Percentiles rank a stretch among this genome's conserved stretches.
These are phyloP conservation scores for Drosophila merina DNA, from an alignment of 2,888 invertebrate species.

Conservation along the genomic window DNA sequence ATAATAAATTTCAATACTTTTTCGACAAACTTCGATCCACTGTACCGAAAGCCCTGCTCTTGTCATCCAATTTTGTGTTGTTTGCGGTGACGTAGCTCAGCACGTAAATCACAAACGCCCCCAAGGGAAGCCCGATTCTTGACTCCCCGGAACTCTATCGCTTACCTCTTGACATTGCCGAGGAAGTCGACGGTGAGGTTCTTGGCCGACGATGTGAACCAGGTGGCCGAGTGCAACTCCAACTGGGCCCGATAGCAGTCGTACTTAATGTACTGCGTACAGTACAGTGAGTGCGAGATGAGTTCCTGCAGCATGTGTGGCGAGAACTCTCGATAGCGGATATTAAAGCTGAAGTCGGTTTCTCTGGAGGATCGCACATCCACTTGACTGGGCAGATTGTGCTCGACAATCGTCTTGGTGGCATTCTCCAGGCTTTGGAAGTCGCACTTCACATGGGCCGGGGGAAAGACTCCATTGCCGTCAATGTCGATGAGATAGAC, in stretches of 20 bases:
- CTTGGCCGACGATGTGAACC: slow-evolving; percentile 92
- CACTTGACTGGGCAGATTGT: slow-evolving; percentile 95
- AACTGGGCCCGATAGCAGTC: slow-evolving; percentile 95
- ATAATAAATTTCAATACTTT: not conserved
- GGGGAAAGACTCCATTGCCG: slow-evolving; percentile 95
- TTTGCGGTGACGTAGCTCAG: slow-evolving; percentile 44
- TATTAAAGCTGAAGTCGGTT: slow-evolving; percentile 92
- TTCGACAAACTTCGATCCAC: slow-evolving; percentile 7
- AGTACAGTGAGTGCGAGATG: slow-evolving; percentile 94
- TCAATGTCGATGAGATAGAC: slow-evolving; percentile 97
- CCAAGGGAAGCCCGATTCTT: slow-evolving; percentile 30
- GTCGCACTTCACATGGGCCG: slow-evolving; percentile 95
- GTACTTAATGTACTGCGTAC: slow-evolving; percentile 94
- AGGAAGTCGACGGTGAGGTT: slow-evolving; percentile 92
- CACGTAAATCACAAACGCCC: slow-evolving; percentile 57
- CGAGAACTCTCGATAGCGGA: slow-evolving; percentile 94
- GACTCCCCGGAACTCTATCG: slow-evolving; percentile 28
- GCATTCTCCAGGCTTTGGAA: slow-evolving; percentile 94
- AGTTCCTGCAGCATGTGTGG: slow-evolving; percentile 96
- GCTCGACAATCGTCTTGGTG: slow-evolving; percentile 95
- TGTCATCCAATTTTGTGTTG: slow-evolving; percentile 39
- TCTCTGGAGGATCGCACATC: slow-evolving; percentile 92
- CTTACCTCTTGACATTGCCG: slow-evolving; percentile 91
- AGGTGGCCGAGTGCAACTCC: slow-evolving; percentile 93
- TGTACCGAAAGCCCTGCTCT: slow-evolving; percentile 18